A percentile compares a stretch with the other conserved stretches of the same genome.
These are phyloP conservation scores for Oscheius myriophilus DNA, from an alignment of 2,888 invertebrate species.

Conservation along the genomic window DNA sequence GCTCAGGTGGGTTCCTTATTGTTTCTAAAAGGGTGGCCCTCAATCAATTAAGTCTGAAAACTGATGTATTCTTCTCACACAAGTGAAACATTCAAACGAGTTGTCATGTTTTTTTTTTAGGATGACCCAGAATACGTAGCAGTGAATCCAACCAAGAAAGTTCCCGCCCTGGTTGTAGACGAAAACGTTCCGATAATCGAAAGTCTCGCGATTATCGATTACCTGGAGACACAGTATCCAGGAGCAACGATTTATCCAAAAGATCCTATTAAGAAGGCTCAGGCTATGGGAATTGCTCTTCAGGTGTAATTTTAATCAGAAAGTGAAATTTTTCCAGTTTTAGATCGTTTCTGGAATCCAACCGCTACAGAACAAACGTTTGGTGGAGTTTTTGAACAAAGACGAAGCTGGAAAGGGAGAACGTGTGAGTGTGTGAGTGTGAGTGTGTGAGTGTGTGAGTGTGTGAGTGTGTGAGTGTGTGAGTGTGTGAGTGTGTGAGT, in stretches of 20 bases:
- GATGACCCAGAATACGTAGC: constrained; percentile 77
- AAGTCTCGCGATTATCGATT: constrained; percentile 87
- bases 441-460: neutral
- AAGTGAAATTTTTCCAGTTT: no score
- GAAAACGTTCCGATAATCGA: constrained; percentile 76
- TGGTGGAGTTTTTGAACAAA: constrained; percentile 78
- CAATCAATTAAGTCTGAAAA: no score
- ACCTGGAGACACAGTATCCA: constrained; percentile 78
- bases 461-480: no score
- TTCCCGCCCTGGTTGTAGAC: constrained; percentile 83
- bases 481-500: no score
- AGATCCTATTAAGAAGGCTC: constrained; percentile 85
- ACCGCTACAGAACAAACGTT: constrained; percentile 90
- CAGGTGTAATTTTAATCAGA: constrained; percentile 53
- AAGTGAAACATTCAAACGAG: no score
- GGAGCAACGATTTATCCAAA: constrained; percentile 84
- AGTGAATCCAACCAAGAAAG: constrained; percentile 90
- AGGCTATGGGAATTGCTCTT: constrained; percentile 76
- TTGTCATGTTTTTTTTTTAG: constrained; percentile 6
- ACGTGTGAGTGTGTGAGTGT: constrained; percentile 29
- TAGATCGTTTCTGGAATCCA: constrained; percentile 90
- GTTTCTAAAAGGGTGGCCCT: no score
- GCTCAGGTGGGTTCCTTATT: constrained; percentile 31
- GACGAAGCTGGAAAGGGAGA: constrained; percentile 47
- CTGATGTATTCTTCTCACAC: no score